phyloP scores from a whole-genome alignment of 2,113 vertebrate genomes.

The Bubalus kerabau region DNA sequence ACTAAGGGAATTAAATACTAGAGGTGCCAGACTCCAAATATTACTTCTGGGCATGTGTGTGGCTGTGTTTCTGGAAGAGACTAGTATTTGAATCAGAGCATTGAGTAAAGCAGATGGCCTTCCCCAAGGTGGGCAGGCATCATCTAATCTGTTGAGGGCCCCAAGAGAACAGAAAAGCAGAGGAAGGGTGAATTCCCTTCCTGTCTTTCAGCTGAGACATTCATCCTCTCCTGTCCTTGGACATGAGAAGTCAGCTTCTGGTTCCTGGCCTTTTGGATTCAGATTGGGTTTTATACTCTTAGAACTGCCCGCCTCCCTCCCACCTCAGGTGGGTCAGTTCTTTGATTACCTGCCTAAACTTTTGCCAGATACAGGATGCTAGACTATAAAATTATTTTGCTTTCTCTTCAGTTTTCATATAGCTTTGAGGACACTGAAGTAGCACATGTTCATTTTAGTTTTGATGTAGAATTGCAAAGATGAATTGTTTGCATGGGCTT shows the following conservation, averaged over 20 bases:
- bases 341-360: background rate
- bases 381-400: background rate
- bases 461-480: background rate
- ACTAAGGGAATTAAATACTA: background rate
- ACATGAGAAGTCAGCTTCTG: background rate
- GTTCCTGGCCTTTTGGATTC: background rate
- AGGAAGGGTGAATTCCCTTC: background rate
- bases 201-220: background rate
- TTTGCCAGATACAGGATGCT: background rate
- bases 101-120: background rate
- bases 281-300: background rate
- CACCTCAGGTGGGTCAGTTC: background rate
- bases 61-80: background rate
- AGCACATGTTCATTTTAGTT: background rate
- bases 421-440: background rate
- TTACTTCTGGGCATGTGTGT: background rate
- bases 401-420: constrained; percentile 7
- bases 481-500: background rate
- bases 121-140: background rate
- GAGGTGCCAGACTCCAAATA: background rate
- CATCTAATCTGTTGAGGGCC: background rate
- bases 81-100: background rate
- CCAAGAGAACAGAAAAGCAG: background rate
- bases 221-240: background rate
- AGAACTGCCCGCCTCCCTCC: background rate